These are phyloP conservation scores for Brachylomia viminalis DNA, from an alignment of 2,888 invertebrate species.

Conservation along the genomic window DNA sequence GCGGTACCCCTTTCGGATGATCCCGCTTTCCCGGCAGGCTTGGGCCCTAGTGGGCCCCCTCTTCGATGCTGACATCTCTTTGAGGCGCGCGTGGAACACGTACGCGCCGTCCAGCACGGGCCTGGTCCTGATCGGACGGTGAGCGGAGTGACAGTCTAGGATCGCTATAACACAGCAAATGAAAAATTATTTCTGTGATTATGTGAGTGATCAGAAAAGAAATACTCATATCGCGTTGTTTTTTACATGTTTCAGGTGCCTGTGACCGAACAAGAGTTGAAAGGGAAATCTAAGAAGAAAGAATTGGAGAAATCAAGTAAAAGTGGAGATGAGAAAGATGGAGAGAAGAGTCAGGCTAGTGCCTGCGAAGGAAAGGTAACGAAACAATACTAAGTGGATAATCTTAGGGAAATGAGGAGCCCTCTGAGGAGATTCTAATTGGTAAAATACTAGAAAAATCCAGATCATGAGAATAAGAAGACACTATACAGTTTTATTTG, in stretches of 20 bases:
- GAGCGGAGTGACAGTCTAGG: no score
- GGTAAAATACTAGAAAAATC: not conserved
- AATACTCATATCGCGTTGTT: not conserved
- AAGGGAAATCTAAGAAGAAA: slow-evolving; percentile 91
- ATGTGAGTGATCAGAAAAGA: not conserved
- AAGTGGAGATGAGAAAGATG: slow-evolving; percentile 89
- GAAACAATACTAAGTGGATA: not conserved
- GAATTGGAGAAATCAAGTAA: slow-evolving; percentile 89
- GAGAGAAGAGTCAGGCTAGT: slow-evolving; percentile 84
- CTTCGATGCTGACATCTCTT: no score
- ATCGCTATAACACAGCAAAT: no score
- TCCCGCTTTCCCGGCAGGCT: no score
- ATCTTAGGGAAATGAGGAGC: not conserved
- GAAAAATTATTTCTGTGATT: not conserved
- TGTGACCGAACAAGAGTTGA: slow-evolving; percentile 92
- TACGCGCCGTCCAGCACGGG: no score
- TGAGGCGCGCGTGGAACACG: no score
- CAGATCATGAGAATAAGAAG: not conserved
- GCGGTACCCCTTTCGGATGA: no score
- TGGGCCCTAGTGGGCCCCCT: no score
- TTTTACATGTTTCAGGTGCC: slow-evolving; percentile 88
- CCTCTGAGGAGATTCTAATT: not conserved
- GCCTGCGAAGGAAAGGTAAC: slow-evolving; percentile 86
- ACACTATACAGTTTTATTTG: no score
- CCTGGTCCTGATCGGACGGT: no score